A percentile compares a stretch with the other conserved stretches of the same genome.
These are phyloP conservation scores for Anoplolepis gracilipes DNA, from an alignment of 1,140 invertebrate genomes.

Conservation along the genomic window DNA sequence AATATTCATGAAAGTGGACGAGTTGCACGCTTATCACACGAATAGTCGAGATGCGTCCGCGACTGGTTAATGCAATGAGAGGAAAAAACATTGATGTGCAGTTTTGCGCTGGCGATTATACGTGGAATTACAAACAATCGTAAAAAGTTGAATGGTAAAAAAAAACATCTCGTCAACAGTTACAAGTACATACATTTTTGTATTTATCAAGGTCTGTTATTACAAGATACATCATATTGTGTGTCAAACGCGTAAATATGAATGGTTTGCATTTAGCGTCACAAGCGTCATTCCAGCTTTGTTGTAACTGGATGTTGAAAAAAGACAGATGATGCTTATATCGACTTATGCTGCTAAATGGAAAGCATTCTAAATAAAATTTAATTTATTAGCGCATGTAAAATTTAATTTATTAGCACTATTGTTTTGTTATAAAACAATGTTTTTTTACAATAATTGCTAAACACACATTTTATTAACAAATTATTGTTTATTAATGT, in stretches of 20 bases:
- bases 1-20: constrained; percentile 65
- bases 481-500: neutral
- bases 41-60: neutral
- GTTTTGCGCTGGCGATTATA: constrained; percentile 1
- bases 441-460: constrained; percentile 20
- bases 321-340: too few relatives aligned
- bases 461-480: neutral
- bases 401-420: too few relatives aligned
- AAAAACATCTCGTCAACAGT: neutral
- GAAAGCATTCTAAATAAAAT: too few relatives aligned
- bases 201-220: constrained; percentile 11
- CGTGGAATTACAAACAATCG: neutral
- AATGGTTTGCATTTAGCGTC: too few relatives aligned
- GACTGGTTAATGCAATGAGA: neutral
- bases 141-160: neutral
- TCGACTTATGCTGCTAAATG: too few relatives aligned
- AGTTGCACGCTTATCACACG: constrained; percentile 18
- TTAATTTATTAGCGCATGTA: neutral
- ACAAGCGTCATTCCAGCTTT: too few relatives aligned
- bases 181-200: neutral
- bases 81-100: neutral
- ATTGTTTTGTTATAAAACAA: neutral
- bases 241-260: neutral
- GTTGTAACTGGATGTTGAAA: too few relatives aligned
- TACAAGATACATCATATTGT: neutral